Base-by-base conservation (phyloP, 2,888 invertebrate genomes). In the Sphaeridia pumilis region DNA sequence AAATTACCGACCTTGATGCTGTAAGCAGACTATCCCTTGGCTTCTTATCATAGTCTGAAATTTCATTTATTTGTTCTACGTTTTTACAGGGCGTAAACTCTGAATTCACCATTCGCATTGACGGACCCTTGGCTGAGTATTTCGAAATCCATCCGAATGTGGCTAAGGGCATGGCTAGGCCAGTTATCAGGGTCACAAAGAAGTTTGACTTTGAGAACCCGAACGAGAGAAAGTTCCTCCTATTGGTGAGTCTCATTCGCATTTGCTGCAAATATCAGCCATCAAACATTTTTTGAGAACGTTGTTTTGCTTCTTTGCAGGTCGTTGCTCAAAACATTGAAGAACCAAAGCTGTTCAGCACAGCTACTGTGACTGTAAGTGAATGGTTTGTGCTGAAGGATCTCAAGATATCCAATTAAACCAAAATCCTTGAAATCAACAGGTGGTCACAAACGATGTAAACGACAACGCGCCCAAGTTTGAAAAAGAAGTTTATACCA, bases 201-300 rank as follows among this genome's bases (percentile, higher is more conserved):
- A 78, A 82, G 2, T 73, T 92, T 55, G 90, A 90, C 69, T 90
- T 85, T 67, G 90, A 92, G 69, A 87, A 90, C 70, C 87, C 87
- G 14, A 90, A 90, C 72, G 87, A 89, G 69, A 77, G 88, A 58
- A 89, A 90, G 71, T 90, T 89, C 67, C 86, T 90, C 61, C 78
- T 90, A 46, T 75, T 88, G 70, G 86, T 82, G 68, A 73, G 69
- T 64, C 34, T 28, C 14, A 17, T 47, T 20, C 36, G 10, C 22
- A 31, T 45, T 26, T 10, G 17, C 10, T 42, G 17, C 10, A 14
- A 42, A 42, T 4, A 20, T n/a, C n/a, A n/a, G n/a, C n/a, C n/a
- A 42, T 42, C 22, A 45, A 45, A 31, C n/a, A n/a, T n/a, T n/a
- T n/a, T n/a, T n/a, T n/a, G n/a, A n/a, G n/a, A n/a, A n/a, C n/a